Evolutionary conservation across 2,797 vertebrate species (phyloP).

Genomic region (Channallabes apus): DNA sequence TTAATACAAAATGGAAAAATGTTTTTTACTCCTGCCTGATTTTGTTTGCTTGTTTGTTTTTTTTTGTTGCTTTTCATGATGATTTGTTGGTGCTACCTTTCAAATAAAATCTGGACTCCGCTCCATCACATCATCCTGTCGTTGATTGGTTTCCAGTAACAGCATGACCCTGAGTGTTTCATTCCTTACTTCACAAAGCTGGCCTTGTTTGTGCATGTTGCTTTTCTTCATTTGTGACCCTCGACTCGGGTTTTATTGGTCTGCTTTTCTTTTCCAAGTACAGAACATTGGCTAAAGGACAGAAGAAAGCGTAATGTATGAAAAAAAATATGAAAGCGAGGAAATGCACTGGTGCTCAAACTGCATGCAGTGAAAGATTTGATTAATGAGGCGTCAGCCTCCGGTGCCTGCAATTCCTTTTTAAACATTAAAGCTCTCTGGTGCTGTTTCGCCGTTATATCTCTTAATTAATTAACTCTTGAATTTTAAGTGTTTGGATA

Average conservation of each 20-base stretch:
- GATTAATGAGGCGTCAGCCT: slow-evolving; percentile 13
- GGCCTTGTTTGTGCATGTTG: neutral
- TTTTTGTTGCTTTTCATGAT: too few species aligned
- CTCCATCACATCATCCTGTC: neutral
- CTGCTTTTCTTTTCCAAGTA: neutral
- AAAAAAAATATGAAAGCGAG: neutral
- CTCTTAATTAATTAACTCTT: too few species aligned
- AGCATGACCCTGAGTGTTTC: neutral
- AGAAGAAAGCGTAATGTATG: neutral
- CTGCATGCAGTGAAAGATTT: slow-evolving; percentile 10
- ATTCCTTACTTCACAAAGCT: neutral
- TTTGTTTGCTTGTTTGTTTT: too few species aligned
- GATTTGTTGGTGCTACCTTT: neutral
- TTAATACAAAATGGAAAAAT: too few species aligned
- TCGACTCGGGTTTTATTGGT: slow-evolving; percentile 62
- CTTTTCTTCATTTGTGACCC: slow-evolving; percentile 49
- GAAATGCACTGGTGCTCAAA: neutral
- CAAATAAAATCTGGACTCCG: neutral
- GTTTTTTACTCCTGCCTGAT: too few species aligned
- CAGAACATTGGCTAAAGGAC: neutral
- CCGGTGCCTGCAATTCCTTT: slow-evolving; percentile 34
- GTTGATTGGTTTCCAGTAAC: neutral
- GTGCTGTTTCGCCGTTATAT: neutral
- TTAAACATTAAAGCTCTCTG: neutral
- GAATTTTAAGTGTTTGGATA: too few species aligned